Evolutionary conservation across 2,888 invertebrate genomes (phyloP).

Genomic region (Nowickia ferox): DNA sequence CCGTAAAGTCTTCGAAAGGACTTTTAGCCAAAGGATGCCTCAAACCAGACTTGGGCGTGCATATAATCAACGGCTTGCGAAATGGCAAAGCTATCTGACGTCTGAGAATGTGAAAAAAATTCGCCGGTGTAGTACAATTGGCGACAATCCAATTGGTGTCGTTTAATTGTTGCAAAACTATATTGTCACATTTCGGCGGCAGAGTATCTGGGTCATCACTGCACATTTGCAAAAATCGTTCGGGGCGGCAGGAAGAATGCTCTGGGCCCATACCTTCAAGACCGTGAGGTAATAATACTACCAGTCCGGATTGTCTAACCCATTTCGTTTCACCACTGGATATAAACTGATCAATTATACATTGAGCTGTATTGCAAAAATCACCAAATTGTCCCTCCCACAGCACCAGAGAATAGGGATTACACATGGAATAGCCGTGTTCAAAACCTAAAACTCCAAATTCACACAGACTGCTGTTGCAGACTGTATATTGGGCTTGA

Average conservation of each 20-base stretch:
- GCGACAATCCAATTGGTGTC: slow-evolving; percentile 99
- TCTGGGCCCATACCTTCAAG: slow-evolving; percentile 98
- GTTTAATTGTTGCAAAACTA: slow-evolving; percentile 96
- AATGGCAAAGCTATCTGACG: slow-evolving; percentile 98
- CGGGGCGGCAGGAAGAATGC: slow-evolving; percentile 87
- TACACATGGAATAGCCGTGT: slow-evolving; percentile 98
- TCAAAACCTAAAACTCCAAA: slow-evolving; percentile 96
- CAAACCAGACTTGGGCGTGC: slow-evolving; percentile 98
- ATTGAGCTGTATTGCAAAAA: slow-evolving; percentile 99
- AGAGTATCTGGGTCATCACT: slow-evolving; percentile 98
- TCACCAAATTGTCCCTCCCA: slow-evolving; percentile 99
- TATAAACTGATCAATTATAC: slow-evolving; percentile 97
- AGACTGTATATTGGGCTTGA: slow-evolving; percentile 98
- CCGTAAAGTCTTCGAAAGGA: slow-evolving; percentile 96
- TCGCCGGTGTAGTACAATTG: slow-evolving; percentile 98
- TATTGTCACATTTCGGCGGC: slow-evolving; percentile 95
- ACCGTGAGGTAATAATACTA: slow-evolving; percentile 97
- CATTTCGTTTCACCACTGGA: slow-evolving; percentile 98
- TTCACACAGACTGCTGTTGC: slow-evolving; percentile 99
- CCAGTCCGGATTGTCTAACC: slow-evolving; percentile 98
- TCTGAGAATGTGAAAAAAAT: slow-evolving; percentile 97
- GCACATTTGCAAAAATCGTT: slow-evolving; percentile 96
- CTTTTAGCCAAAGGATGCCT: slow-evolving; percentile 98
- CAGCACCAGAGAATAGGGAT: slow-evolving; percentile 97
- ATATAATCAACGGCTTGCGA: slow-evolving; percentile 98